Percentiles rank a stretch among this genome's conserved stretches.
Conservation (phyloP, 2,888 invertebrate species). For the Apodemia zela region DNA sequence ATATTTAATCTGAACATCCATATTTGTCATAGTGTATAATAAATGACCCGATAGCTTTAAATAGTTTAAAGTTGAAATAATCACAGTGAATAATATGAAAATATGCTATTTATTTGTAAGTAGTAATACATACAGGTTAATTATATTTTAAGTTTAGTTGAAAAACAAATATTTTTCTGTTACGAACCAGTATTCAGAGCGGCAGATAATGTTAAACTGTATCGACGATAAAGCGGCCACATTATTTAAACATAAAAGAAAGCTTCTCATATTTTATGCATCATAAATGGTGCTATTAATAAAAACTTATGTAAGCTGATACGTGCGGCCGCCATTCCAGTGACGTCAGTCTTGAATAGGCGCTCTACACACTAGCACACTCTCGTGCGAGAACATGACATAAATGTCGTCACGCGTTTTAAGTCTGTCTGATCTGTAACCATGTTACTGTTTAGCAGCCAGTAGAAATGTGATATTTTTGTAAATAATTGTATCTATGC, state of each 20-base stretch:
- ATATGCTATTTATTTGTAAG: neutral
- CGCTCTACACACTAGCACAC: too few species aligned
- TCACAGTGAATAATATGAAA: neutral
- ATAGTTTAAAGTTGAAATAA: neutral
- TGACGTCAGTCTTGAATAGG: too few species aligned
- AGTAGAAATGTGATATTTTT: too few species aligned
- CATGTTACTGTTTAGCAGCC: too few species aligned
- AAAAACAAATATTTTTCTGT: neutral
- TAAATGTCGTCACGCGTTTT: too few species aligned
- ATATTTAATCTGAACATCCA: neutral
- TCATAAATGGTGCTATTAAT: too few species aligned
- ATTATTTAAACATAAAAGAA: neutral
- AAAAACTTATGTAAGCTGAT: too few species aligned
- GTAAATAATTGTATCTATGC: too few species aligned
- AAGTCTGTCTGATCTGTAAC: too few species aligned
- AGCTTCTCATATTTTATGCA: neutral
- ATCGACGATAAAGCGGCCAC: neutral
- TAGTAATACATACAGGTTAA: neutral
- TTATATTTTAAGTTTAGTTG: constrained; percentile 6
- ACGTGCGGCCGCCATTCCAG: too few species aligned
- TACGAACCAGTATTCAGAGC: constrained; percentile 9
- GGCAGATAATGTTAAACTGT: neutral
- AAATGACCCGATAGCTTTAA: neutral
- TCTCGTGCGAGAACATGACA: too few species aligned
- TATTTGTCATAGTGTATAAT: neutral